These are phyloP conservation scores for Protophormia terraenovae DNA, from an alignment of 2,888 invertebrate species.

Conservation along the genomic window DNA sequence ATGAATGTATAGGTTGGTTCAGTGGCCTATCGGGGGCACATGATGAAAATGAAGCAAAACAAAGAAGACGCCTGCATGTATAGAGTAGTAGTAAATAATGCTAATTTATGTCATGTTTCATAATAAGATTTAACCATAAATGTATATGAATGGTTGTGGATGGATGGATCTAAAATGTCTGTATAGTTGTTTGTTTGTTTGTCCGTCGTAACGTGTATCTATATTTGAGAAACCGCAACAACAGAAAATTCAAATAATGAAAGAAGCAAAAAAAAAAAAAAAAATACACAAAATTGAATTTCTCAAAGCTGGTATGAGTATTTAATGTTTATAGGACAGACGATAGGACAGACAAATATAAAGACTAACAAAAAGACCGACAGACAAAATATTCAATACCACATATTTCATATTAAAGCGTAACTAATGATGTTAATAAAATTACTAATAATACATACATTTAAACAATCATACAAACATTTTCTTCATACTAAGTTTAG, in stretches of 20 bases:
- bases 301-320: conserved; percentile 5
- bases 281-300: conserved; percentile 39
- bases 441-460: conserved; percentile 28
- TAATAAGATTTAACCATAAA: conserved; percentile 66
- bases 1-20: neutral
- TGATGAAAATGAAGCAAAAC: conserved; percentile 36
- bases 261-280: neutral
- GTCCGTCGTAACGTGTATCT: too few species aligned
- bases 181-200: neutral
- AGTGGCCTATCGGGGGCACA: conserved; percentile 21
- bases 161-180: neutral
- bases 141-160: conserved; percentile 5
- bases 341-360: neutral
- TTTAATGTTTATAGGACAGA: conserved; percentile 24
- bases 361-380: neutral
- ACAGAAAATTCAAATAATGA: conserved; percentile 15
- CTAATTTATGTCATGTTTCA: conserved; percentile 68
- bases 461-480: neutral
- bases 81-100: conserved; percentile 59
- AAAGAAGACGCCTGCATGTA: conserved; percentile 61
- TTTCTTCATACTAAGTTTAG: neutral
- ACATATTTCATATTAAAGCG: conserved; percentile 54
- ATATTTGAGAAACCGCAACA: conserved; percentile 42
- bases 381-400: conserved; percentile 28
- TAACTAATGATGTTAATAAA: conserved; percentile 64